These are phyloP conservation scores for Poeciliopsis prolifica DNA, from an alignment of 2,113 vertebrate species.

Conservation along the genomic window DNA sequence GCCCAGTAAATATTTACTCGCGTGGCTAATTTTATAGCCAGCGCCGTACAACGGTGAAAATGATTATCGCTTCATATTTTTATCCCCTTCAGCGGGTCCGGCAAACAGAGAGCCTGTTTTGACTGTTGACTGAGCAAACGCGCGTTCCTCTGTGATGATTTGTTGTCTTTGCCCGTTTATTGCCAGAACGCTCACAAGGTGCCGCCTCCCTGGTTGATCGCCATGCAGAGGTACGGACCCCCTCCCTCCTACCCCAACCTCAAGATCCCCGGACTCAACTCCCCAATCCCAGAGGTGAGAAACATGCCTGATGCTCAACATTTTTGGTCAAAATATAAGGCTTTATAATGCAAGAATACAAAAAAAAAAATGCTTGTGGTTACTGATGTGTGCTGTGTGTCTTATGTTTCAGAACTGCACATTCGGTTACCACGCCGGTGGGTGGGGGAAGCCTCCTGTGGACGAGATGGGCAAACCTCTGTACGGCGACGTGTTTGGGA, in stretches of 20 bases:
- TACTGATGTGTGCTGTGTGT: neutral
- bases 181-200: constrained; percentile 91
- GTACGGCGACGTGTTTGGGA: constrained; percentile 93
- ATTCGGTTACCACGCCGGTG: constrained; percentile 91
- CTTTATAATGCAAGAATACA: too few species aligned
- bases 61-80: neutral
- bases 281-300: constrained; percentile 88
- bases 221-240: constrained; percentile 92
- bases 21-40: neutral
- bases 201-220: constrained; percentile 92
- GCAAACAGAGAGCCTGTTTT: neutral
- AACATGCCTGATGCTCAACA: neutral
- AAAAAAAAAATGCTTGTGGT: neutral
- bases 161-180: neutral
- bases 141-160: neutral
- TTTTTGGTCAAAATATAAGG: too few species aligned
- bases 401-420: constrained; percentile 83
- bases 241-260: constrained; percentile 93
- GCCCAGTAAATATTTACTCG: neutral
- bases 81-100: neutral
- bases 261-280: constrained; percentile 90
- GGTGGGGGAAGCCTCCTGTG: constrained; percentile 93
- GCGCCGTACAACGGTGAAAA: neutral
- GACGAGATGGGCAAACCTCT: constrained; percentile 91
- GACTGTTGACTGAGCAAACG: neutral